A percentile compares a stretch with the other conserved stretches of the same genome.
Evolutionary conservation across 2,113 vertebrate species (phyloP).

Genomic region (Aplodontia rufa): DNA sequence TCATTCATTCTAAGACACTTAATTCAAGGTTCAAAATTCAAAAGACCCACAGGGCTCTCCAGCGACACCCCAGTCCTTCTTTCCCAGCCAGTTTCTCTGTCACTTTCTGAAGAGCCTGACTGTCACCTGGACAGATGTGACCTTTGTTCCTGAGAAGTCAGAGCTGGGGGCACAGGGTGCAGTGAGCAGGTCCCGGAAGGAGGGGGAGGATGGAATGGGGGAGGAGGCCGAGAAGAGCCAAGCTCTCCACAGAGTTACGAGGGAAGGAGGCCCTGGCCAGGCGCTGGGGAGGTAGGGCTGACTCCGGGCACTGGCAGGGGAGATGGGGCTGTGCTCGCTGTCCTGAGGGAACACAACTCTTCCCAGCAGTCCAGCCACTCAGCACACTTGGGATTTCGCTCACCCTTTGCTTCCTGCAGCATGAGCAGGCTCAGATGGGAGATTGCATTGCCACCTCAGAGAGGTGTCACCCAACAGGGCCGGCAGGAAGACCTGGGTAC

Average conservation of each 20-base stretch:
- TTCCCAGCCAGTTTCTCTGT: background rate
- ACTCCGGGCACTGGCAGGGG: rapidly evolving
- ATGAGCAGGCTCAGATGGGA: rapidly evolving
- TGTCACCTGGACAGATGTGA: rapidly evolving
- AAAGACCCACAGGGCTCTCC: background rate
- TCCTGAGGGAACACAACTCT: rapidly evolving
- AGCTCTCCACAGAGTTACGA: no score
- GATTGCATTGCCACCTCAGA: background rate
- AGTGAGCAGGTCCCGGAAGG: background rate
- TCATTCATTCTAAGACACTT: background rate
- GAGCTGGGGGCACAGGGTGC: background rate
- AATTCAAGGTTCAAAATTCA: background rate
- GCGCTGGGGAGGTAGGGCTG: background rate
- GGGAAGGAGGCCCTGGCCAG: background rate
- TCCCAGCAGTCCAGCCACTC: no score
- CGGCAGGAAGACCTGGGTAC: background rate
- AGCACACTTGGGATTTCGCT: no score
- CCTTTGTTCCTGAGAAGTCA: background rate
- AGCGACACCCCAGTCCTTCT: background rate
- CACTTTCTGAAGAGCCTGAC: background rate
- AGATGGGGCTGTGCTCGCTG: no score
- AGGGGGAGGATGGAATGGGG: background rate
- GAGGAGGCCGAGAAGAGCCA: background rate
- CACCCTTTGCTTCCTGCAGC: no score
- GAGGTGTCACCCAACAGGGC: background rate